These are phyloP conservation scores for Cordilura impudica DNA, from an alignment of 2,888 invertebrate genomes.

Conservation along the genomic window DNA sequence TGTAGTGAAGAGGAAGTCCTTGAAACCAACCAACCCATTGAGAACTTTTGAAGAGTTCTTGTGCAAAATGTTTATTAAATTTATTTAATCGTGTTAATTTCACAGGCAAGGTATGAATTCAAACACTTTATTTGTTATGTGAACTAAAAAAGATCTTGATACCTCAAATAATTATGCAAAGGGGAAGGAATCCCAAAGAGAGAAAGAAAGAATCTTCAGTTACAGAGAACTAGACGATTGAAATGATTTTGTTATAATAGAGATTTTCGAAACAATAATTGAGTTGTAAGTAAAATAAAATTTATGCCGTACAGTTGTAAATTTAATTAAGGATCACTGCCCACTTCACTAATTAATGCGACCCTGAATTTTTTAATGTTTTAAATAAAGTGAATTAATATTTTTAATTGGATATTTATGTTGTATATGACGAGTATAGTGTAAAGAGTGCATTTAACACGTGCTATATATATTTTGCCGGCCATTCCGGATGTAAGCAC, in stretches of 20 bases:
- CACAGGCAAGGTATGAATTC: conserved; percentile 77
- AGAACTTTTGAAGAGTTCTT: conserved; percentile 65
- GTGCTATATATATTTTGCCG: conserved; percentile 60
- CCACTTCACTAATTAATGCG: conserved; percentile 47
- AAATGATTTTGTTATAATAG: too few species aligned
- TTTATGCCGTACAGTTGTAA: too few species aligned
- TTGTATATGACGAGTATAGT: not conserved
- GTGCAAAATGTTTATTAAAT: conserved; percentile 52
- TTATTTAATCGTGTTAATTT: conserved; percentile 72
- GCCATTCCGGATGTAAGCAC: conserved; percentile 60
- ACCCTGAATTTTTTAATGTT: conserved; percentile 33
- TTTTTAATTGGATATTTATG: not conserved
- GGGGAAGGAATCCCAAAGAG: not conserved
- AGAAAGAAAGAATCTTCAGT: too few species aligned
- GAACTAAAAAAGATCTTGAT: conserved; percentile 45
- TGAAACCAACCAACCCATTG: conserved; percentile 23
- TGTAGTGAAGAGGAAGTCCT: conserved; percentile 50
- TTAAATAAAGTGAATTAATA: not conserved
- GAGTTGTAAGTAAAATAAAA: too few species aligned
- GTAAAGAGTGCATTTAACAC: conserved; percentile 59
- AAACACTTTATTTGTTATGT: conserved; percentile 72
- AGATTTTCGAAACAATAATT: too few species aligned
- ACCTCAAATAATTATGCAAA: not conserved
- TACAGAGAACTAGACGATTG: too few species aligned
- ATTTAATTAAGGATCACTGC: conserved; percentile 35